Percentiles rank a stretch among this genome's conserved stretches.
Conservation (phyloP, 2,888 invertebrate genomes). For the Xanthorhoe spadicearia region DNA sequence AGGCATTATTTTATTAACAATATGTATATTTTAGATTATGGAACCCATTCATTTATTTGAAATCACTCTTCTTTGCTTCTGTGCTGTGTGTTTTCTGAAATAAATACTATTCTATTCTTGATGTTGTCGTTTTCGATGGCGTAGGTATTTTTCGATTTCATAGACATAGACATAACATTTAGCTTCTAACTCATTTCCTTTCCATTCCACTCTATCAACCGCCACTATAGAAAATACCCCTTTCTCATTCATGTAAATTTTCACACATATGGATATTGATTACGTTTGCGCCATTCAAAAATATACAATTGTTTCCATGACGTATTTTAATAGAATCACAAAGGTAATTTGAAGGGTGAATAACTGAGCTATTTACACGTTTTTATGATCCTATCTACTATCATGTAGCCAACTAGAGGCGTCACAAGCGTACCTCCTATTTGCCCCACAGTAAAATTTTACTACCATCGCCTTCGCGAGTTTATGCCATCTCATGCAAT, state of each 20-base stretch:
- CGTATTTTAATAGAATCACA: neutral
- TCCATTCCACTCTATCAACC: too few relatives aligned
- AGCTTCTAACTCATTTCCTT: too few relatives aligned
- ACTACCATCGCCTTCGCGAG: constrained; percentile 70
- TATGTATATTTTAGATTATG: too few relatives aligned
- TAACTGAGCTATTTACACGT: constrained; percentile 20
- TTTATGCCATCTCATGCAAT: constrained; percentile 82
- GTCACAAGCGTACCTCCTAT: constrained; percentile 37
- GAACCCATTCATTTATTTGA: constrained; percentile 1
- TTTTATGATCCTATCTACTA: constrained; percentile 25
- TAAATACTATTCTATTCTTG: too few relatives aligned
- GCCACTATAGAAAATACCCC: neutral
- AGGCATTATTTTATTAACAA: too few relatives aligned
- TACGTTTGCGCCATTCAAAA: neutral
- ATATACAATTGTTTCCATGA: neutral
- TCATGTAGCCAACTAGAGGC: constrained; percentile 28
- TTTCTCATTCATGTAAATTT: neutral
- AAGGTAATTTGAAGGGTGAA: constrained; percentile 13
- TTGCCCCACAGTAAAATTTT: constrained; percentile 69
- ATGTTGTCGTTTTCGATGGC: too few relatives aligned
- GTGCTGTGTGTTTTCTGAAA: neutral
- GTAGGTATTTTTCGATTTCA: too few relatives aligned
- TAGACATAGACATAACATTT: too few relatives aligned
- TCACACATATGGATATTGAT: neutral
- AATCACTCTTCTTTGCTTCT: neutral